Percentiles rank a stretch among this genome's conserved stretches.
These are phyloP conservation scores for Deilephila porcellus DNA, from an alignment of 2,888 invertebrate genomes.

Conservation along the genomic window DNA sequence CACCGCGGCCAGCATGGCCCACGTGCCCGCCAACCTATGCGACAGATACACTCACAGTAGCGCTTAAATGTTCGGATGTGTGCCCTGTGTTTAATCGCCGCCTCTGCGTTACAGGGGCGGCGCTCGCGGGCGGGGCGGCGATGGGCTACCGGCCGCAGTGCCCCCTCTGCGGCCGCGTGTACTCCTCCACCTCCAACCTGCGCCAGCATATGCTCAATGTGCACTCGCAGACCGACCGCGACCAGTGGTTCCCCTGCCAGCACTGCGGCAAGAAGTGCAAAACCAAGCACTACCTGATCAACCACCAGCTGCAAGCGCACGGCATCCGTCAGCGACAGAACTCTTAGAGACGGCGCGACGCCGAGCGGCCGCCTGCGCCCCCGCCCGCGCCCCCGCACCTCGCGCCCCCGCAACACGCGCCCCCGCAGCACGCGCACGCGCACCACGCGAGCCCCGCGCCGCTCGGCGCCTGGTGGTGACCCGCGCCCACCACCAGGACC, in stretches of 20 bases:
- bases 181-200: conserved; percentile 90
- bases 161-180: conserved; percentile 89
- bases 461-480: conserved; percentile 60
- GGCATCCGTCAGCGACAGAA: conserved; percentile 89
- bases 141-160: conserved; percentile 87
- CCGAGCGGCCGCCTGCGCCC: conserved; percentile 58
- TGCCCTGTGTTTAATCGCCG: conserved; percentile 80
- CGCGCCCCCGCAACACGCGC: conserved; percentile 52
- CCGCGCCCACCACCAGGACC: conserved; percentile 38
- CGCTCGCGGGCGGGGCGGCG: conserved; percentile 84
- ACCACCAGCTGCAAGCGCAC: conserved; percentile 90
- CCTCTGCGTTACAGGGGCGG: conserved; percentile 88
- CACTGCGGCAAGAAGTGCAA: conserved; percentile 91
- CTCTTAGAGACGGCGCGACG: conserved; percentile 79
- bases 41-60: conserved; percentile 74
- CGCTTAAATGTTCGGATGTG: conserved; percentile 66
- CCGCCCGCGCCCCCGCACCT: conserved; percentile 59
- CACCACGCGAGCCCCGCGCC: conserved; percentile 48
- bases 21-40: conserved; percentile 65
- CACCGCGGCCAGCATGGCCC: conserved; percentile 47
- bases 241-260: conserved; percentile 89
- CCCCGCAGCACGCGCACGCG: conserved; percentile 56
- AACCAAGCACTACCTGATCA: conserved; percentile 91
- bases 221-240: conserved; percentile 88
- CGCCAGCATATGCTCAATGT: conserved; percentile 91